These are phyloP conservation scores for Nomada hirtipes DNA, from an alignment of 2,888 invertebrate genomes.

Conservation along the genomic window DNA sequence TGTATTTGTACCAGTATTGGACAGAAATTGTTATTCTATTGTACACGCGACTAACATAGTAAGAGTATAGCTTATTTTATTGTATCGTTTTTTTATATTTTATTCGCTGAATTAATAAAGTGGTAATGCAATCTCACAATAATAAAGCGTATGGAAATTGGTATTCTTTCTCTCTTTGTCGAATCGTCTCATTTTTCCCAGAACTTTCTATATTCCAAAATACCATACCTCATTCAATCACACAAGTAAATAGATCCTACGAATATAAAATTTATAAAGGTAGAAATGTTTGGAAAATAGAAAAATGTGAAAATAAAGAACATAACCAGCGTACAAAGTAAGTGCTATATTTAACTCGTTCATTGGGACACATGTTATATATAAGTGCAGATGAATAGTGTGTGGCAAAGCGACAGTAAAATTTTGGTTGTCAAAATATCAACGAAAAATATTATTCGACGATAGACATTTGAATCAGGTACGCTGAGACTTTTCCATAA, in stretches of 20 bases:
- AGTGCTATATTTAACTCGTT: slow-evolving; percentile 10
- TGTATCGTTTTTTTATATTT: slow-evolving; percentile 31
- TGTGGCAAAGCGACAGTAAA: slow-evolving; percentile 15
- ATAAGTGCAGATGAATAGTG: not conserved
- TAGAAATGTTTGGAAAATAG: not conserved
- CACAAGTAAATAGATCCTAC: not conserved
- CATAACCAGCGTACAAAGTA: slow-evolving; percentile 2
- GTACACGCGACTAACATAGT: slow-evolving; percentile 20
- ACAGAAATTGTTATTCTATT: slow-evolving; percentile 21
- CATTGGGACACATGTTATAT: not conserved
- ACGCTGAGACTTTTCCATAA: not conserved
- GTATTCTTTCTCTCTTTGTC: not conserved
- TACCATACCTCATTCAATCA: not conserved
- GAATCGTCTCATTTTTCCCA: not conserved
- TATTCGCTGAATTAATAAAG: slow-evolving; percentile 37
- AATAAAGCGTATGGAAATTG: not conserved
- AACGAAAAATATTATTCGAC: not conserved
- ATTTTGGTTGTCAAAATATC: not conserved
- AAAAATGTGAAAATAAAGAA: not conserved
- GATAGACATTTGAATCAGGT: not conserved
- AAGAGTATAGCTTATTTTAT: slow-evolving; percentile 29
- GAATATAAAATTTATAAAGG: not conserved
- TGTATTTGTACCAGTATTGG: slow-evolving; percentile 10
- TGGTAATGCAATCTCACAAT: slow-evolving; percentile 5
- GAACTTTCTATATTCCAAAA: not conserved